Base-by-base conservation (phyloP, 2,888 invertebrate genomes). In the Arctia plantaginis region DNA sequence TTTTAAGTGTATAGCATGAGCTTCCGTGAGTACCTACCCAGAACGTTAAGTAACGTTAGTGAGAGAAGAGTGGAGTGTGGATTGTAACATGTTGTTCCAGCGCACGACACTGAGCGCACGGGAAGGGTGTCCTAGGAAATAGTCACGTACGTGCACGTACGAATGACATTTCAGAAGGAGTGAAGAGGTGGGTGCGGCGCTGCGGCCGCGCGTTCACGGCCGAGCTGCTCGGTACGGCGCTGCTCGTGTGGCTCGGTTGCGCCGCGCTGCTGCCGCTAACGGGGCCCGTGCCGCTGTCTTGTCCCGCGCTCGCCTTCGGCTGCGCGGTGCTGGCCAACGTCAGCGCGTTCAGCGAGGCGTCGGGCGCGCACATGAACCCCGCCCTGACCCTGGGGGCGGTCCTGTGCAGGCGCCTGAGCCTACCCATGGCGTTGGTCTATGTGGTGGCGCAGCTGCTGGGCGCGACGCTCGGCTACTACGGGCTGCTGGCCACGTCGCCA, bases 361-460 rank as follows among this genome's bases (percentile, higher is more conserved):
- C 98, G n/a, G 98, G 97, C 71, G 97, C 97, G 35, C 98, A 98
- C 92, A 92, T 98, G 86, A 98, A 98, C 94, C 98, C 98, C 0
- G 97, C 97, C 6, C 97, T 98, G 27, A 97, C 98, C n/a, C 93
- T 97, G 41, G 97, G 97, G 7, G 96, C 97, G 62, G 87, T 97
- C 71, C 88, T 97, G 75, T 87, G 96, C 77, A 96, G 97, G 12
- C 87, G 94, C 55, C 91, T 97, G 64, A 47, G 90, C 93, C 30
- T 88, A 96, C 59, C 73, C 4, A 47, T 67, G 51, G 82, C 87
- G 3, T 93, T 91, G 15, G 77, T 82, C 30, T 93, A 93, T 87
- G 85, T 66, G 75, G 51, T 88, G 75, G 93, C 92, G 83, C 94
- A 95, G 89, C 23, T 86, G 78, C 64, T 82, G 33, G 95, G 94